Base-by-base conservation (phyloP, 2,888 invertebrate genomes). In the Lymantria monacha region DNA sequence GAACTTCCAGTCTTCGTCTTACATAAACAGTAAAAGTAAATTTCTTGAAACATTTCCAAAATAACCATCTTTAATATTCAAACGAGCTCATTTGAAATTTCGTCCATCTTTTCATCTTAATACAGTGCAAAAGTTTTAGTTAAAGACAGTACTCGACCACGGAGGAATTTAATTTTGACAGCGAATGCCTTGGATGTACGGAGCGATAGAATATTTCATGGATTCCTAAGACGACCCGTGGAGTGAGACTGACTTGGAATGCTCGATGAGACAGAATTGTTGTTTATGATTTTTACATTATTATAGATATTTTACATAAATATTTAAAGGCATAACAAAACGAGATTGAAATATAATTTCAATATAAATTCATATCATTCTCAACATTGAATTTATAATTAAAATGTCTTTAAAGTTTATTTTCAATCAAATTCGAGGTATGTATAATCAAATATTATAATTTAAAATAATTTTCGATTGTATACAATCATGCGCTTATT, bases 181-280 rank as follows among this genome's bases (percentile, higher is more conserved):
- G 54, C 37, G 57, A 57, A 64, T 69, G 52, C 55, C 51, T 53
- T 42, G 22, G 41, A 45, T 51, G 57, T 55, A 51, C 53, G 55
- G 49, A 14, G 58, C 50, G 62, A 66, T 65, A 55, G 63, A 46
- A 59, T 67, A 73, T 75, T 70, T 69, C 69, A 67, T 63, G 66
- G 69, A 73, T 71, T 71, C 63, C 68, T 69, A 68, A 62, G 54
- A 46, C 36, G 36, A 10, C 9, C 12, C 30, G 14, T 30, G 5
- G 37, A 31, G 48, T n/a, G 41, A 41, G 41, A 14, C 15, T 41
- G 2, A 13, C 9, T 8, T 14, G 9, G 14, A 44, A 44, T 38
- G 12, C 61, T 59, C 38, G 64, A 64, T 55, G 51, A 45, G 57
- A 44, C 49, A 48, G 13, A 44, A 41, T 41, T 14, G n/a, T 41